A percentile compares a stretch with the other conserved stretches of the same genome.
Evolutionary conservation across 2,113 vertebrate genomes (phyloP).

Genomic region (Protobothrops mucrosquamatus): DNA sequence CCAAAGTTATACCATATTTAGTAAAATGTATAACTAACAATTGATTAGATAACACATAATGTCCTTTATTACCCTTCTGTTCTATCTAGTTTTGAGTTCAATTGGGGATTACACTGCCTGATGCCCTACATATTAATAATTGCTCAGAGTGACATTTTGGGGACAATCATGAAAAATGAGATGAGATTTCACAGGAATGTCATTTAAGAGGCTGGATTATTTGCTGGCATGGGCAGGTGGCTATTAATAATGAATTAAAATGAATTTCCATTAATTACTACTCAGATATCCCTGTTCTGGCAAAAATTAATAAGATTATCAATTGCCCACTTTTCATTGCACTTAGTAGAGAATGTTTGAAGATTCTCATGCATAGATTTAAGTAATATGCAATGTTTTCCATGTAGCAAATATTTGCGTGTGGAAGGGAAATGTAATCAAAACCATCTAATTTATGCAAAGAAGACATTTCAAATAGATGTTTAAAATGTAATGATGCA

Average conservation of each 20-base stretch:
- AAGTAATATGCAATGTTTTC: conserved; percentile 30
- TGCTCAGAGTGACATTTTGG: conserved; percentile 56
- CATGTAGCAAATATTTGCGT: conserved; percentile 15
- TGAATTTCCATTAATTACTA: conserved; percentile 52
- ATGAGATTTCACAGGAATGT: conserved; percentile 51
- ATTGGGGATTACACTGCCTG: conserved; percentile 57
- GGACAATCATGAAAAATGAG: conserved; percentile 40
- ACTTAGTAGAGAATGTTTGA: conserved; percentile 38
- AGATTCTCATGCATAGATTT: conserved; percentile 24
- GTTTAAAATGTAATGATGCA: conserved; percentile 61
- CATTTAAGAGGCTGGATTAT: conserved; percentile 60
- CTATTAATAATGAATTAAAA: conserved; percentile 63
- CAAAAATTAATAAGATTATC: conserved; percentile 40
- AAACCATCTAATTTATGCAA: conserved; percentile 55
- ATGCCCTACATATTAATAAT: conserved; percentile 51
- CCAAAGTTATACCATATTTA: conserved; percentile 27
- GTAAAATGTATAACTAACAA: conserved; percentile 44
- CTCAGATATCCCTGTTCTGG: conserved; percentile 29
- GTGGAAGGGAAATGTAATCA: conserved; percentile 37
- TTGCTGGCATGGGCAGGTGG: conserved; percentile 43
- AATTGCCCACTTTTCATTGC: conserved; percentile 19
- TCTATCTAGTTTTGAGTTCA: conserved; percentile 44
- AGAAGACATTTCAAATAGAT: conserved; percentile 50
- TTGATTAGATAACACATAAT: conserved; percentile 30
- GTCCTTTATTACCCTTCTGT: conserved; percentile 38